Evolutionary conservation across 1,140 invertebrate species (phyloP).

Genomic region (Calliphora vicina): DNA sequence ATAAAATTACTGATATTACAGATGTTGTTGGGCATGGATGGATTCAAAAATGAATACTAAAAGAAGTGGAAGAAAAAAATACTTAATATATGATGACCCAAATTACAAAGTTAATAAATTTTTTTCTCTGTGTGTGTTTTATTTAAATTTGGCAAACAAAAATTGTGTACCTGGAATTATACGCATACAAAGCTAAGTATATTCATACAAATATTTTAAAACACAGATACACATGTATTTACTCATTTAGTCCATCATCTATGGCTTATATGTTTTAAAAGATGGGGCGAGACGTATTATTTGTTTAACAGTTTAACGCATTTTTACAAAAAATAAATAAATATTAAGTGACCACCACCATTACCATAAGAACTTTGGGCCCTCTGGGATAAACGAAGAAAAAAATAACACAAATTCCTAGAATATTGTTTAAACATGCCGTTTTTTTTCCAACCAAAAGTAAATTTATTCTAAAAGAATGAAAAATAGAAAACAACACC

Average conservation of each 20-base stretch:
- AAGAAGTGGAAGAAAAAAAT: neutral
- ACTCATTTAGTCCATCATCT: too few species aligned
- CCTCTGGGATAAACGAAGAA: neutral
- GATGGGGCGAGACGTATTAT: neutral
- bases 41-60: neutral
- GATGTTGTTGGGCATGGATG: neutral
- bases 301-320: constrained; percentile 17
- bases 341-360: neutral
- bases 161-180: constrained; percentile 17
- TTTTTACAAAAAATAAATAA: constrained; percentile 8
- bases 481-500: neutral
- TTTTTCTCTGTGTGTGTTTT: neutral
- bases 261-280: too few species aligned
- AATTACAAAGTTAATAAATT: constrained; percentile 24
- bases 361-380: neutral
- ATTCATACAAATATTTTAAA: too few species aligned
- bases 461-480: neutral
- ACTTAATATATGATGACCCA: constrained; percentile 18
- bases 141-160: constrained; percentile 24
- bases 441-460: neutral
- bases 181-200: neutral
- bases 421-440: neutral
- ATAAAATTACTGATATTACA: neutral
- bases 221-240: too few species aligned
- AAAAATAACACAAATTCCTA: neutral